Evolutionary conservation across 2,113 vertebrate species (phyloP).

Genomic region (Castor canadensis): DNA sequence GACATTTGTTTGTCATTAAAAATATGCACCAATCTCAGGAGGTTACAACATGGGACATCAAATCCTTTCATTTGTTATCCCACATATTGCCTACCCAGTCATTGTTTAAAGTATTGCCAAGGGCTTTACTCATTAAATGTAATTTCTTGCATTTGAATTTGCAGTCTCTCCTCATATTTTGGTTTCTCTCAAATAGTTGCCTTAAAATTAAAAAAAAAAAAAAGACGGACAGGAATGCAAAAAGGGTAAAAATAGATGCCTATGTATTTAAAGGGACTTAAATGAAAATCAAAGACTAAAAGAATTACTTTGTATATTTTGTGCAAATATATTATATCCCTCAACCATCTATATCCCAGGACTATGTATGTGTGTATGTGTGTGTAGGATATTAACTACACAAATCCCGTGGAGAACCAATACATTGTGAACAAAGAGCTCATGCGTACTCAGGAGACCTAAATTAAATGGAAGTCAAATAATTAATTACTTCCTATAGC

Average conservation of each 20-base stretch:
- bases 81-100: background rate
- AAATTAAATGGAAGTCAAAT: background rate
- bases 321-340: background rate
- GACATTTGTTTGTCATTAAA: background rate
- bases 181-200: conserved; percentile 2
- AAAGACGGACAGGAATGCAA: background rate
- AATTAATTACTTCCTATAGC: background rate
- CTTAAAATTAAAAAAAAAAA: background rate
- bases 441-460: background rate
- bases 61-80: background rate
- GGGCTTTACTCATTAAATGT: background rate
- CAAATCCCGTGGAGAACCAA: background rate
- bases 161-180: background rate
- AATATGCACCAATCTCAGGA: background rate
- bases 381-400: background rate
- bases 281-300: background rate
- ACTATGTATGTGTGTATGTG: background rate
- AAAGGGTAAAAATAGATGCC: background rate
- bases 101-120: background rate
- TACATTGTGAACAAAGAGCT: background rate
- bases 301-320: background rate
- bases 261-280: background rate
- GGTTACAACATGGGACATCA: background rate
- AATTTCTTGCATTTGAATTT: background rate
- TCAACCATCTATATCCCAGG: background rate